Conservation (phyloP, 2,888 invertebrate species). For the Caenorhabditis becei region DNA sequence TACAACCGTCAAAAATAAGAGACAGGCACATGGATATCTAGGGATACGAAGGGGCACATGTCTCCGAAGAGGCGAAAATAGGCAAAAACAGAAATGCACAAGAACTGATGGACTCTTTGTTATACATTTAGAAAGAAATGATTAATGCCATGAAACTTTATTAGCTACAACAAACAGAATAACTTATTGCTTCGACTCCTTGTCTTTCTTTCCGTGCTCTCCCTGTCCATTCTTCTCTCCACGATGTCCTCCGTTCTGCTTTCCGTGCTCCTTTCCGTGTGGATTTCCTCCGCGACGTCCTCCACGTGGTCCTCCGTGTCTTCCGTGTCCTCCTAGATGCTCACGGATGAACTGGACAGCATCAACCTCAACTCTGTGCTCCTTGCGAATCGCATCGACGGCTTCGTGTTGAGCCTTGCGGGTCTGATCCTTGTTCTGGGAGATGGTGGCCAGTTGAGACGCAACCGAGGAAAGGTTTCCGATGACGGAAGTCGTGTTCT, state of each 20-base stretch:
- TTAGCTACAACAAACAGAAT: not conserved
- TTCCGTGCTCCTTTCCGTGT: constrained; percentile 1
- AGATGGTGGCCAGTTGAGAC: constrained; percentile 50
- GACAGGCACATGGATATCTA: too few relatives aligned
- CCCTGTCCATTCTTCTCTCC: not conserved
- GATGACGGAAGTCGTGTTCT: constrained; percentile 60
- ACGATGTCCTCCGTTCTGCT: constrained; percentile 2
- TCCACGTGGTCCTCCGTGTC: constrained; percentile 17
- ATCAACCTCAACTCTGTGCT: constrained; percentile 14
- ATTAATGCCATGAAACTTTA: not conserved
- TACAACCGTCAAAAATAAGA: too few relatives aligned
- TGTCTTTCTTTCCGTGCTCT: not conserved
- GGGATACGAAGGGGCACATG: too few relatives aligned
- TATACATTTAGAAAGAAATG: not conserved
- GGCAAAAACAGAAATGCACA: too few relatives aligned
- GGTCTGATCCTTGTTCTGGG: constrained; percentile 58
- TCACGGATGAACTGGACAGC: constrained; percentile 31
- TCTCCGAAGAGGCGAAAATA: too few relatives aligned
- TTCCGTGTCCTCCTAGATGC: constrained; percentile 20
- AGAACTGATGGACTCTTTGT: too few relatives aligned
- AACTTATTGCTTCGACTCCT: not conserved
- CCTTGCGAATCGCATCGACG: constrained; percentile 35
- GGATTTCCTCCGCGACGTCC: constrained; percentile 4
- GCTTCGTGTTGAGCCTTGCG: constrained; percentile 25
- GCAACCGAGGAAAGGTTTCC: constrained; percentile 50